phyloP scores from a whole-genome alignment of 2,888 invertebrate genomes.

The Rhingia rostrata region DNA sequence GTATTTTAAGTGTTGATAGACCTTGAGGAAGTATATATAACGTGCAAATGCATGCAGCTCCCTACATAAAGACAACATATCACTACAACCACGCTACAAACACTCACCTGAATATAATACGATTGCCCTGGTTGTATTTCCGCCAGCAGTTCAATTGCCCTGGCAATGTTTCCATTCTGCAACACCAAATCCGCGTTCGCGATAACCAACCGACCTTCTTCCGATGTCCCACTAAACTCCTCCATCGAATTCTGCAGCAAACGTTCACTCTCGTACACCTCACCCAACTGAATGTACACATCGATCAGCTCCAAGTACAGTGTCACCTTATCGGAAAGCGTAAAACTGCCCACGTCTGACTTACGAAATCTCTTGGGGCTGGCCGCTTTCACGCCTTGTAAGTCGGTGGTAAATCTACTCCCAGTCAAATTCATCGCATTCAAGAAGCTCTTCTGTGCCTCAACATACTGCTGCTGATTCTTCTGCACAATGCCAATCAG shows the following conservation, averaged over 20 bases:
- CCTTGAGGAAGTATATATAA: no score
- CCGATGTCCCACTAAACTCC: conserved; percentile 90
- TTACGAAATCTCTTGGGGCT: conserved; percentile 78
- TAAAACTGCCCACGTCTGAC: conserved; percentile 81
- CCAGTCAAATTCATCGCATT: conserved; percentile 88
- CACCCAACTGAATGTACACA: conserved; percentile 87
- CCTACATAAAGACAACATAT: no score
- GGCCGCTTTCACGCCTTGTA: conserved; percentile 76
- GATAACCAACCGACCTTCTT: conserved; percentile 92
- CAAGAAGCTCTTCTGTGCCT: conserved; percentile 89
- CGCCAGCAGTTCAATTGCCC: conserved; percentile 90
- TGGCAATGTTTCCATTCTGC: conserved; percentile 90
- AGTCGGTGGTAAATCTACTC: conserved; percentile 77
- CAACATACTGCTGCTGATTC: conserved; percentile 87
- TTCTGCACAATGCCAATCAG: conserved; percentile 93
- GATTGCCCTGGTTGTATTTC: conserved; percentile 91
- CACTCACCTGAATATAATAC: conserved; percentile 89
- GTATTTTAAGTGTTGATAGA: no score
- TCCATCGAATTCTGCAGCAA: conserved; percentile 89
- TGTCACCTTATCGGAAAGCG: conserved; percentile 91
- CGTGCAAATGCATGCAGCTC: no score
- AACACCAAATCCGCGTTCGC: conserved; percentile 93
- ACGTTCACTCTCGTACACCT: conserved; percentile 91
- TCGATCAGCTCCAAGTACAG: conserved; percentile 94
- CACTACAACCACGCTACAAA: no score